These are phyloP conservation scores for Papilio elwesi DNA, from an alignment of 2,888 invertebrate species.

Conservation along the genomic window DNA sequence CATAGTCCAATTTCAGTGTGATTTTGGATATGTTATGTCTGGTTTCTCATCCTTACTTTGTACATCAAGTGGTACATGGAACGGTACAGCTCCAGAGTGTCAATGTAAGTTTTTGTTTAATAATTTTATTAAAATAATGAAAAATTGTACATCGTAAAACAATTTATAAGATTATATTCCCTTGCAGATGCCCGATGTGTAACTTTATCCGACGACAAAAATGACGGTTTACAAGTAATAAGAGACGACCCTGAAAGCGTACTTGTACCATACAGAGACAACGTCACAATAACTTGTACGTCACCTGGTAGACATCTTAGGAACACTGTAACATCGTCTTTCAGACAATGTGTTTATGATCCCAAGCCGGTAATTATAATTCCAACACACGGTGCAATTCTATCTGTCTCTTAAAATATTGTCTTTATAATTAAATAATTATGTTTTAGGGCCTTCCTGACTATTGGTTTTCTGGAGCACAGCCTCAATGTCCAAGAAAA, in stretches of 20 bases:
- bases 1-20: conserved; percentile 94
- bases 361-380: conserved; percentile 88
- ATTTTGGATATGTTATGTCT: conserved; percentile 96
- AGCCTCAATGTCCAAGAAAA: conserved; percentile 93
- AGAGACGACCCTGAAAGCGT: conserved; percentile 92
- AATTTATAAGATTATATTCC: conserved; percentile 29
- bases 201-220: conserved; percentile 93
- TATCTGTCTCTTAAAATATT: background rate
- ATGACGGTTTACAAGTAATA: conserved; percentile 91
- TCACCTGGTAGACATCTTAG: conserved; percentile 90
- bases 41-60: conserved; percentile 94
- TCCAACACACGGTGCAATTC: background rate
- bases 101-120: conserved; percentile 87
- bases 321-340: conserved; percentile 92
- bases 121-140: background rate
- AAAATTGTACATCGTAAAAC: background rate
- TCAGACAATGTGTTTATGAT: conserved; percentile 98
- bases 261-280: conserved; percentile 94
- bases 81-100: conserved; percentile 96
- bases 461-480: conserved; percentile 94
- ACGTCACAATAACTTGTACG: conserved; percentile 93
- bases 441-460: conserved; percentile 89
- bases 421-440: background rate
- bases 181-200: conserved; percentile 94
- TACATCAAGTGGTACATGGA: conserved; percentile 96